phyloP scores from a whole-genome alignment of 1,140 invertebrate species.

The Bombus fervidus region DNA sequence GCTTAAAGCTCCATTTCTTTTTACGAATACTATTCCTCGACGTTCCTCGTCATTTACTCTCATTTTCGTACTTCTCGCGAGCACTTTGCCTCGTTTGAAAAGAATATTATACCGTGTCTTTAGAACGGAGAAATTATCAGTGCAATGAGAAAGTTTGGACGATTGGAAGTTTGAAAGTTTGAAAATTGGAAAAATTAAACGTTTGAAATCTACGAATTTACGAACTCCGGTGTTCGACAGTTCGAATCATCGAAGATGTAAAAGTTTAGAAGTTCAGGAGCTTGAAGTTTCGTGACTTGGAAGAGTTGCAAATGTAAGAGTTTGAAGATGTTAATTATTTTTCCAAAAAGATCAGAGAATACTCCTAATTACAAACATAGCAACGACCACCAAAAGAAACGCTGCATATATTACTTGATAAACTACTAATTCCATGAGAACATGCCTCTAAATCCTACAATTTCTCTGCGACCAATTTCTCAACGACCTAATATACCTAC shows the following conservation, averaged over 20 bases:
- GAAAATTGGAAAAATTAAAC: too few species aligned
- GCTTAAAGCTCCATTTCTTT: neutral
- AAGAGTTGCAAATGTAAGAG: too few species aligned
- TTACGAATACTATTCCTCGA: neutral
- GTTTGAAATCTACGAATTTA: too few species aligned
- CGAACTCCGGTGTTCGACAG: too few species aligned
- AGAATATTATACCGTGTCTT: neutral
- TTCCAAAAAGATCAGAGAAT: too few species aligned
- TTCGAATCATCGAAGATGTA: too few species aligned
- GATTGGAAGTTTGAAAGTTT: too few species aligned
- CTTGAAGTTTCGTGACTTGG: rapidly evolving
- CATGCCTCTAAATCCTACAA: neutral
- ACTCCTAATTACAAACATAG: too few species aligned
- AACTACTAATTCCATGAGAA: neutral
- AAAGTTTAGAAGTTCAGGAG: too few species aligned
- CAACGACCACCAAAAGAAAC: too few species aligned
- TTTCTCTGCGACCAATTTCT: neutral
- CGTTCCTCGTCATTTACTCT: neutral
- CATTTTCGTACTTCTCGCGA: neutral
- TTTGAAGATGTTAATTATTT: too few species aligned
- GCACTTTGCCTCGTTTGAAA: neutral
- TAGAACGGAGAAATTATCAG: neutral
- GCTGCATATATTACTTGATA: neutral
- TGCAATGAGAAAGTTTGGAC: too few species aligned
- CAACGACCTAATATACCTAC: neutral